phyloP scores from a whole-genome alignment of 2,888 invertebrate species.

The Cartodere bifasciata region DNA sequence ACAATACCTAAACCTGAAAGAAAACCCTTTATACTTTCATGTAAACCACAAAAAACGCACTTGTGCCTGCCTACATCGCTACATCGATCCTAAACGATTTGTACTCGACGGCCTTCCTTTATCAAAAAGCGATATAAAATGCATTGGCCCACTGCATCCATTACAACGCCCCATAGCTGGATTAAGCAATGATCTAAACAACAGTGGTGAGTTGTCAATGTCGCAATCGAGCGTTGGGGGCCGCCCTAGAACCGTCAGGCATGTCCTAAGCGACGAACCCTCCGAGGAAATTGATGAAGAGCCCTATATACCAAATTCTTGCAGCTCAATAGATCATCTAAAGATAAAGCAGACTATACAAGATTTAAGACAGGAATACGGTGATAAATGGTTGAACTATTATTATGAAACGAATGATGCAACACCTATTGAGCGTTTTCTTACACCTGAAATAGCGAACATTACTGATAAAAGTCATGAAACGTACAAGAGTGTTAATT shows the following conservation, averaged over 20 bases:
- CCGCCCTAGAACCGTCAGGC: constrained; percentile 29
- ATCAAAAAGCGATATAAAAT: constrained; percentile 39
- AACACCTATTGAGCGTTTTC: constrained; percentile 6
- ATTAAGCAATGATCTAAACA: constrained; percentile 2
- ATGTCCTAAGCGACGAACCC: constrained; percentile 36
- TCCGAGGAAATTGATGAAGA: constrained; percentile 33
- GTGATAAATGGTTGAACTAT: constrained; percentile 45
- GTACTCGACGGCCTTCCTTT: constrained; percentile 41
- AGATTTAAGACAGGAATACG: constrained; percentile 42
- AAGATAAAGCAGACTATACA: constrained; percentile 47
- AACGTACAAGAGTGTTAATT: not conserved
- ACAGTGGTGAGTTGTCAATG: constrained; percentile 3
- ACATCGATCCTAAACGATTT: constrained; percentile 39
- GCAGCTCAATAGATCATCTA: constrained; percentile 36
- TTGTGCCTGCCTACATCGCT: constrained; percentile 43
- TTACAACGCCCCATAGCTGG: constrained; percentile 13
- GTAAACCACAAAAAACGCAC: constrained; percentile 43
- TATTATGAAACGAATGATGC: constrained; percentile 16
- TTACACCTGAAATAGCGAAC: constrained; percentile 3
- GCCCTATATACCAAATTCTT: constrained; percentile 21
- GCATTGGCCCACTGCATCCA: constrained; percentile 34
- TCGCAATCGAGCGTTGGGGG: constrained; percentile 9
- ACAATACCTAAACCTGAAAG: constrained; percentile 41
- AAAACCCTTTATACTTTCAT: constrained; percentile 51
- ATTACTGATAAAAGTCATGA: constrained; percentile 1